A percentile compares a stretch with the other conserved stretches of the same genome.
Conservation (phyloP, 1,140 invertebrate genomes). For the Gonatopus flavifemur region DNA sequence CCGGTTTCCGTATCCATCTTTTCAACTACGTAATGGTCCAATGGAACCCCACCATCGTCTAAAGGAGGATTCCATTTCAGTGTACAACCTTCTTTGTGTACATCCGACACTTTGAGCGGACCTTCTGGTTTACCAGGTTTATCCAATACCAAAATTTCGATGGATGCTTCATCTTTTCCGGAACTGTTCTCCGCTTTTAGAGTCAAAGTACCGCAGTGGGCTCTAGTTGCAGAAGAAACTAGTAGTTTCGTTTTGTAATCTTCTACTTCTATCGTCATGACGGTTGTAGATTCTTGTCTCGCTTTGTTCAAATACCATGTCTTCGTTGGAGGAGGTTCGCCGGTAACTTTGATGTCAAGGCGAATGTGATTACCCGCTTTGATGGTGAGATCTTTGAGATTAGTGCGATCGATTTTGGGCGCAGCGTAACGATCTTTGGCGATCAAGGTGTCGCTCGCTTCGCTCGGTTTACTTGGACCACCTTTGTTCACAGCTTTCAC, state of each 20-base stretch:
- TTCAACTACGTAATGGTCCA: constrained; percentile 91
- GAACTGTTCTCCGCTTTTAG: constrained; percentile 90
- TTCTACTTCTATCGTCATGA: constrained; percentile 79
- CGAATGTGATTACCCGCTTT: constrained; percentile 85
- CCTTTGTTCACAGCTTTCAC: constrained; percentile 95
- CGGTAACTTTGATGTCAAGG: constrained; percentile 85
- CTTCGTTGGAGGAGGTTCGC: constrained; percentile 85
- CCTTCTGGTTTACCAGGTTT: constrained; percentile 90
- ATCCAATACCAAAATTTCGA: constrained; percentile 84
- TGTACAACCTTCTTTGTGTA: constrained; percentile 91
- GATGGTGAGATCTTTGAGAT: constrained; percentile 82
- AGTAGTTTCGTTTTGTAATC: constrained; percentile 84
- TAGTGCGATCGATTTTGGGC: constrained; percentile 89
- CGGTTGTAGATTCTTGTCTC: constrained; percentile 62
- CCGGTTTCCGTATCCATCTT: constrained; percentile 85
- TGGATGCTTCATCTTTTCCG: constrained; percentile 87
- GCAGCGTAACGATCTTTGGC: constrained; percentile 87
- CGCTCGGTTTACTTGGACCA: constrained; percentile 88
- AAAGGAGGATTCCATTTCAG: constrained; percentile 92
- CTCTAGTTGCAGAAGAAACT: constrained; percentile 72
- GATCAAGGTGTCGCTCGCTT: constrained; percentile 77
- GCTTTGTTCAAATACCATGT: constrained; percentile 84
- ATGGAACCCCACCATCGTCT: constrained; percentile 88
- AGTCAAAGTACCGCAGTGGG: constrained; percentile 82
- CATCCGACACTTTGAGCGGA: constrained; percentile 85